Evolutionary conservation across 1,140 invertebrate genomes (phyloP), one percentile per base, ranked within the genome.

Genomic region (Drosophila nannoptera): DNA sequence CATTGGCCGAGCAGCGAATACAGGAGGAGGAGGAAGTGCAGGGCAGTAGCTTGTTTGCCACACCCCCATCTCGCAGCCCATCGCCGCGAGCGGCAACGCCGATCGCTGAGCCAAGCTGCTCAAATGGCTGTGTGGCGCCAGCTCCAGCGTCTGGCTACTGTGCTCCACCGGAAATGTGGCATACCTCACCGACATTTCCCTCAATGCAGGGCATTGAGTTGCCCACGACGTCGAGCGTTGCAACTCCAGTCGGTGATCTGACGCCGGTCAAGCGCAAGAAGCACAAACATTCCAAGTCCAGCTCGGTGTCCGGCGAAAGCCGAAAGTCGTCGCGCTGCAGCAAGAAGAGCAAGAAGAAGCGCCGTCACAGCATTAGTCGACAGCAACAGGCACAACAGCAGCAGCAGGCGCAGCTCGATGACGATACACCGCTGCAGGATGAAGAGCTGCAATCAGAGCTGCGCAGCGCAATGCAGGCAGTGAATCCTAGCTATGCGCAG

Each of bases 1-100:
- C 95, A 1, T 89, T 97, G 29, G 96, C 96, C 0, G 95, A 97
- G 80, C 95, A 96, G 78, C 92, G 95, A 58, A 94, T 96, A 62
- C 92, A 94, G 89, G 95, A 96, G 3, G 22, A 22, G 78, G 94
- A 96, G 88, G 92, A 89, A 45, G 87, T 82, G 7, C 87, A 88
- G 70, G 82, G 75, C 31, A 69, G 81, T 14, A 75, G 81, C 45
- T 65, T 86, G 6, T 86, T 86, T 60, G 55, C 74, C 22, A 86
- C 81, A n/a, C 77, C 74, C 11, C 75, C 77, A 3, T 87, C 81
- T n/a, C 74, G 81, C 3, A 75, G 74, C 22, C 80, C 80, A 4
- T 66, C 80, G 1, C 77, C 77, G 6, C 38, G 48, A 31, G 5
- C 42, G 7, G 43, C 29, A 2, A 36, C 58, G 16, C 52, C 75